Base-by-base conservation (phyloP, 2,888 invertebrate genomes). In the Reticulitermes lucifugus region DNA sequence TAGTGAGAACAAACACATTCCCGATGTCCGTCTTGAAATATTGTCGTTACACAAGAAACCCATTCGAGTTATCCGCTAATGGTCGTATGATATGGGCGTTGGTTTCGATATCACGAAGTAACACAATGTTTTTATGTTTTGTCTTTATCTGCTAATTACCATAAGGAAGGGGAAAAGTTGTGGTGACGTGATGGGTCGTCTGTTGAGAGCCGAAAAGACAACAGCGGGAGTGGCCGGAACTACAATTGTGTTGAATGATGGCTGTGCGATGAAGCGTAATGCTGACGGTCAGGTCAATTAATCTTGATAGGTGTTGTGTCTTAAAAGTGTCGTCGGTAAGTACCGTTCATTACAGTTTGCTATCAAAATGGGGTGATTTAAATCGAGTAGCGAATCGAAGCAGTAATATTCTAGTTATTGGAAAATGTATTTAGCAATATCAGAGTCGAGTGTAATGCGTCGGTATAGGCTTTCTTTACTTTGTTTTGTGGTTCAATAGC, bases 121-220 rank as follows among this genome's bases (percentile, higher is more conserved):
- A 77, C 22, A 21, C 41, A 73, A 41, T 41, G 41, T 35, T 59
- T 59, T 77, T 77, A 60, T 75, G 77, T 75, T 83, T 60, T 85
- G 73, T 81, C 80, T 85, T 85, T 85, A 85, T 85, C 84, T 81
- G 46, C 84, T 85, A 85, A 85, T 85, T 85, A 85, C 81, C 80
- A 81, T 59, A 85, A 43, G 51, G 46, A 77, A 77, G 46, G 77
- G 46, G 10, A 14, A 77, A 46, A n/a, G 12, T 77, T 0, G n/a
- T 77, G n/a, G 46, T 46, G 73, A 9, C 73, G 41, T 21, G 77
- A 46, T 46, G 77, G 77, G 77, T 77, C 51, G n/a, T 51, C n/a
- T 46, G 22, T 46, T 22, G 46, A 77, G 46, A 51, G 77, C 77
- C 77, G 51, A 77, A 77, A 77, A 77, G 77, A 77, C 77, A 77